These are phyloP conservation scores for Pyralis farinalis DNA, from an alignment of 2,888 invertebrate species.

Conservation along the genomic window DNA sequence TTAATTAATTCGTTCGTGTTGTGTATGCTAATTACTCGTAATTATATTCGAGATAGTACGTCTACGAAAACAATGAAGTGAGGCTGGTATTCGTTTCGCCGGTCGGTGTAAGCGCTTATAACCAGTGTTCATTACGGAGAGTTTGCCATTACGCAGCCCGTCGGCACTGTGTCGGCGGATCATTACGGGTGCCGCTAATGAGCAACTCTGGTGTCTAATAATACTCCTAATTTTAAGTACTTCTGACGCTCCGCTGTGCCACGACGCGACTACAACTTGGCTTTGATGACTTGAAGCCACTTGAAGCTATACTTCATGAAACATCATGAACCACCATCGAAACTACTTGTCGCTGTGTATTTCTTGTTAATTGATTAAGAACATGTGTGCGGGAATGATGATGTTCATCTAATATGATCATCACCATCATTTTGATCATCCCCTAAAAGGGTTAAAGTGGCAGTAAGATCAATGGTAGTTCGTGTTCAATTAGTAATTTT, in stretches of 20 bases:
- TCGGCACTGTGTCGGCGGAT: constrained; percentile 37
- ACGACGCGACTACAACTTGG: neutral
- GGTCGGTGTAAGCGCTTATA: constrained; percentile 10
- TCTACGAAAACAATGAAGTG: neutral
- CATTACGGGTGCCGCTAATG: constrained; percentile 47
- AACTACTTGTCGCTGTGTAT: no score
- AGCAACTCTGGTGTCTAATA: constrained; percentile 40
- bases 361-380: no score
- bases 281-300: no score
- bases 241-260: neutral
- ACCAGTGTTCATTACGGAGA: constrained; percentile 38
- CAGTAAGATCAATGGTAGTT: no score
- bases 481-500: no score
- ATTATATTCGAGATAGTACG: constrained; percentile 5
- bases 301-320: no score
- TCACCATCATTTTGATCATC: no score
- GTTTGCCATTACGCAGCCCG: constrained; percentile 35
- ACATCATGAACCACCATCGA: no score
- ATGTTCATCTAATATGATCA: no score
- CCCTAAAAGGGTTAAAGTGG: no score
- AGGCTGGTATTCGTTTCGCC: constrained; percentile 2
- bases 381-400: no score
- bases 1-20: constrained; percentile 51
- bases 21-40: constrained; percentile 19
- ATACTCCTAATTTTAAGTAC: constrained; percentile 23